Percentiles rank a stretch among this genome's conserved stretches.
Conservation (phyloP, 2,888 invertebrate genomes). For the Nebria salina region DNA sequence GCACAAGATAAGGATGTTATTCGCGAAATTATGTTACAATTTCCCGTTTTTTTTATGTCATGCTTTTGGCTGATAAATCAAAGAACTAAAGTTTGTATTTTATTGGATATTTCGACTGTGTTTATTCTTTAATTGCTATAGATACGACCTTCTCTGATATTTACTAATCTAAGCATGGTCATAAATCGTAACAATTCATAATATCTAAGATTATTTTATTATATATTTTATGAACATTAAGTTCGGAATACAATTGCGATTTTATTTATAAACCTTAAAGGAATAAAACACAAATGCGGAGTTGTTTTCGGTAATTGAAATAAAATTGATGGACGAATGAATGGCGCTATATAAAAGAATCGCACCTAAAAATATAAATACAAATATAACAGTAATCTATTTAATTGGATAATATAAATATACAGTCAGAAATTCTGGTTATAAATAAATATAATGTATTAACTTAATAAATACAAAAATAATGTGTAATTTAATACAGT, state of each 20-base stretch:
- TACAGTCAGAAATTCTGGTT: slow-evolving; percentile 22
- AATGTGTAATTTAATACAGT: slow-evolving; percentile 27
- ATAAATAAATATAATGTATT: slow-evolving; percentile 32
- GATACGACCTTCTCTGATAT: neutral
- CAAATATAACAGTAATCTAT: slow-evolving; percentile 37
- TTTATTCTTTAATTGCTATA: neutral
- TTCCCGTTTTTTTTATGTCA: neutral
- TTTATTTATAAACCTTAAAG: neutral
- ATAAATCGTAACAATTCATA: neutral
- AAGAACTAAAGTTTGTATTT: neutral
- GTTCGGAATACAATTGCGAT: neutral
- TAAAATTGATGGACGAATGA: no score
- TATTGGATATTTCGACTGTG: neutral
- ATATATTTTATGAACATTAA: neutral
- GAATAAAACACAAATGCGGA: no score
- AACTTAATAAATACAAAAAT: slow-evolving; percentile 43
- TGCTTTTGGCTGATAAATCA: neutral
- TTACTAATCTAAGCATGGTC: neutral
- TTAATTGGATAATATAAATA: slow-evolving; percentile 17
- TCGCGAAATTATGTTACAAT: neutral
- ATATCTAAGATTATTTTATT: neutral
- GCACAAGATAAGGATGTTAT: slow-evolving; percentile 9
- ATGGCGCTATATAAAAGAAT: no score
- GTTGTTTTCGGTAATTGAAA: no score
- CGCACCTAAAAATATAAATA: neutral